These are phyloP conservation scores for Drosophila silvestris DNA, from an alignment of 2,888 invertebrate genomes.

Conservation along the genomic window DNA sequence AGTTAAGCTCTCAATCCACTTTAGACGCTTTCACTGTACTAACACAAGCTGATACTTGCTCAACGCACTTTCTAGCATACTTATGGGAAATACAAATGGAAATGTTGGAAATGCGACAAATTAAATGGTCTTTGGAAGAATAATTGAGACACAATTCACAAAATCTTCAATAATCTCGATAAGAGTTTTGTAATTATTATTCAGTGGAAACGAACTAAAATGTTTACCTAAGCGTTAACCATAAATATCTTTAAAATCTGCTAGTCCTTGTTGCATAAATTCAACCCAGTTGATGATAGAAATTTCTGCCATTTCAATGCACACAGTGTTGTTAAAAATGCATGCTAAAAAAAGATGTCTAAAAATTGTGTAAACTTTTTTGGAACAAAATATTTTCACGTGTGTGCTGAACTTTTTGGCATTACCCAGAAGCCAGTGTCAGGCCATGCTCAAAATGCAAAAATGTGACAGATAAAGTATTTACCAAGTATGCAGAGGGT, in stretches of 20 bases:
- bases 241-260: not conserved
- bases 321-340: not conserved
- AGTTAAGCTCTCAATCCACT: constrained; percentile 7
- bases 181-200: not conserved
- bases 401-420: constrained; percentile 25
- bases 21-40: not conserved
- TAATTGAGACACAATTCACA: not conserved
- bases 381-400: constrained; percentile 18
- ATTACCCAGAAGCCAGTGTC: constrained; percentile 27
- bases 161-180: not conserved
- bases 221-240: no score
- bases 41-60: not conserved
- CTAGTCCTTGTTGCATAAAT: not conserved
- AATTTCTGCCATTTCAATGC: not conserved
- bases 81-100: constrained; percentile 2
- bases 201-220: not conserved
- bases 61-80: not conserved
- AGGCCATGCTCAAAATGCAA: constrained; percentile 13
- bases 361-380: constrained; percentile 27
- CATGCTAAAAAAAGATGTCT: constrained; percentile 25
- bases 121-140: not conserved
- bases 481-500: constrained; percentile 31
- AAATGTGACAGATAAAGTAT: constrained; percentile 47
- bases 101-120: not conserved
- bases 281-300: not conserved